Percentiles rank a stretch among this genome's conserved stretches.
Conservation (phyloP, 2,888 invertebrate genomes). For the Lasioglossum leucozonium region DNA sequence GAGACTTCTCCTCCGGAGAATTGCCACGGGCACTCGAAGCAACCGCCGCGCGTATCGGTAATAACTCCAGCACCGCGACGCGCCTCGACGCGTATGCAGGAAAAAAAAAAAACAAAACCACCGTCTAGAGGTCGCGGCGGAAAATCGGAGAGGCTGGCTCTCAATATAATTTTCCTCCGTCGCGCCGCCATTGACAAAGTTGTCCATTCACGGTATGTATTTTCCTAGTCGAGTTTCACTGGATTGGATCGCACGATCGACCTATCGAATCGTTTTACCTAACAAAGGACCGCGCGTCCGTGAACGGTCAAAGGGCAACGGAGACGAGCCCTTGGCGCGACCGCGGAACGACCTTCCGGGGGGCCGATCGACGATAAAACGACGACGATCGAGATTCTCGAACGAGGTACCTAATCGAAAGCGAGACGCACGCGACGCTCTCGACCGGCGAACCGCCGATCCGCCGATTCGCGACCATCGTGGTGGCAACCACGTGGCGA, state of each 20-base stretch:
- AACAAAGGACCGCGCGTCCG: background rate
- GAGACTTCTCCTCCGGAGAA: background rate
- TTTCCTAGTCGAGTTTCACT: too few species aligned
- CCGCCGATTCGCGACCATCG: background rate
- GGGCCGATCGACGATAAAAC: too few species aligned
- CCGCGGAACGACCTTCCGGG: too few species aligned
- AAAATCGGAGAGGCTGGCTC: too few species aligned
- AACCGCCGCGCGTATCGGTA: background rate
- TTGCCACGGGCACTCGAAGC: background rate
- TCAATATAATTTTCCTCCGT: background rate
- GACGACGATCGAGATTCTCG: too few species aligned
- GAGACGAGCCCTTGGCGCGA: background rate
- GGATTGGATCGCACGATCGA: too few species aligned
- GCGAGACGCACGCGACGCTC: too few species aligned
- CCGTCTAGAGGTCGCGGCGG: background rate
- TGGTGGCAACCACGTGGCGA: constrained; percentile 80
- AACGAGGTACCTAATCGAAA: too few species aligned
- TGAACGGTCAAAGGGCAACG: background rate
- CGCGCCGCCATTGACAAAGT: background rate
- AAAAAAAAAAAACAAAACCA: background rate
- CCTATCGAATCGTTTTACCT: too few species aligned
- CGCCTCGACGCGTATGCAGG: background rate
- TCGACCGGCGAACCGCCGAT: background rate
- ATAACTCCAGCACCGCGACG: background rate
- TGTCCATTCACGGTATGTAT: background rate